Evolutionary conservation across 2,888 invertebrate genomes (phyloP).

Genomic region (Tenthredo notha): DNA sequence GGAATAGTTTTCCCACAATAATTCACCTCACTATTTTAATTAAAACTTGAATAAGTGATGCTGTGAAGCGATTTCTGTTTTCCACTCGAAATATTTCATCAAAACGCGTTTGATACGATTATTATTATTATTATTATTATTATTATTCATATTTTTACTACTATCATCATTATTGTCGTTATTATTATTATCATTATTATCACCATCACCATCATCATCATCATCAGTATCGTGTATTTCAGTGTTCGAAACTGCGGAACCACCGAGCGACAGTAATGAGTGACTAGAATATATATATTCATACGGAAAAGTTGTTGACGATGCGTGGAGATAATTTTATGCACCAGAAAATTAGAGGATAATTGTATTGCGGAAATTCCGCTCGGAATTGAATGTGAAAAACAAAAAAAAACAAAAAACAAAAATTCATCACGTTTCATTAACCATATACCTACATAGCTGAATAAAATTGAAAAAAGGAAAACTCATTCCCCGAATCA

Average conservation of each 20-base stretch:
- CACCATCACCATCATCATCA: not conserved
- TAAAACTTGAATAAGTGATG: constrained; percentile 35
- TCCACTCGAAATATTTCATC: constrained; percentile 26
- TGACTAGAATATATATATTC: not conserved
- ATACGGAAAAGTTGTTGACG: not conserved
- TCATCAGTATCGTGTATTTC: not conserved
- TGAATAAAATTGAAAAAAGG: not conserved
- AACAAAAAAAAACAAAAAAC: not conserved
- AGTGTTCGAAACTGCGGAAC: not conserved
- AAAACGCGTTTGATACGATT: constrained; percentile 27
- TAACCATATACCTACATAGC: not conserved
- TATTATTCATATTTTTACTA: not conserved
- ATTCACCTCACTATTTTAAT: constrained; percentile 20
- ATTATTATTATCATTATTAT: not conserved
- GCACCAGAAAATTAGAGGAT: not conserved
- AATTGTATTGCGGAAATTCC: not conserved
- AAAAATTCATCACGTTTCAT: not conserved
- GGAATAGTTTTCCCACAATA: not conserved
- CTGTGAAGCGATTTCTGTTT: constrained; percentile 7
- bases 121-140: not conserved
- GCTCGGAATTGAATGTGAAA: not conserved
- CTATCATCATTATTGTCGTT: not conserved
- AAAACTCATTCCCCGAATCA: not conserved
- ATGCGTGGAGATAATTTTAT: not conserved
- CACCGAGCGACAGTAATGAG: constrained; percentile 8